A percentile compares a stretch with the other conserved stretches of the same genome.
These are phyloP conservation scores for Leptogaster cylindrica DNA, from an alignment of 2,888 invertebrate species.

Conservation along the genomic window DNA sequence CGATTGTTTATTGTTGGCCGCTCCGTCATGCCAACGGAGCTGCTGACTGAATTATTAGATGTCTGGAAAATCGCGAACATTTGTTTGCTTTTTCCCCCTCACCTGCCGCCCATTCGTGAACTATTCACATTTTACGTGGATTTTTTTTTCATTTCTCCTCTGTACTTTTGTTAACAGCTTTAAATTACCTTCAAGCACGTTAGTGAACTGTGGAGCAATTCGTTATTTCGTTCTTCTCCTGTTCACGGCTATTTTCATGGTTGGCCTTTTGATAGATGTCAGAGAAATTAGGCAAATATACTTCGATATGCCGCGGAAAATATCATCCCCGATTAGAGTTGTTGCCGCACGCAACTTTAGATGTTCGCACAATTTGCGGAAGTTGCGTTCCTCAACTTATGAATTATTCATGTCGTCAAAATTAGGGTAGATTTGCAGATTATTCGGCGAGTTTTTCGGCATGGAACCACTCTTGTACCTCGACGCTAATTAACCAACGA, in stretches of 20 bases:
- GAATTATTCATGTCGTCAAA: no score
- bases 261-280: conserved; percentile 9
- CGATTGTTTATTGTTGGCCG: conserved; percentile 17
- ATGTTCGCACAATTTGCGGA: no score
- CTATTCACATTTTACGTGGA: conserved; percentile 26
- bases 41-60: conserved; percentile 33
- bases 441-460: no score
- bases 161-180: conserved; percentile 11
- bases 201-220: conserved; percentile 1
- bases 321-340: conserved; percentile 16
- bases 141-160: conserved; percentile 6
- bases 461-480: no score
- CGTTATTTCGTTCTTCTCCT: not conserved
- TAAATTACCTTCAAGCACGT: conserved; percentile 37
- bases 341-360: conserved; percentile 13
- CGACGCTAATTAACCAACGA: no score
- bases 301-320: not conserved
- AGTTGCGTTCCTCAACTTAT: no score
- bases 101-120: conserved; percentile 18
- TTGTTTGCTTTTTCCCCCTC: conserved; percentile 33
- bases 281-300: conserved; percentile 29
- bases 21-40: not conserved
- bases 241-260: conserved; percentile 1
- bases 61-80: conserved; percentile 22
- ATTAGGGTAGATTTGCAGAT: no score